A percentile compares a stretch with the other conserved stretches of the same genome.
Evolutionary conservation across 2,888 invertebrate genomes (phyloP).

Genomic region (Oligia latruncula): DNA sequence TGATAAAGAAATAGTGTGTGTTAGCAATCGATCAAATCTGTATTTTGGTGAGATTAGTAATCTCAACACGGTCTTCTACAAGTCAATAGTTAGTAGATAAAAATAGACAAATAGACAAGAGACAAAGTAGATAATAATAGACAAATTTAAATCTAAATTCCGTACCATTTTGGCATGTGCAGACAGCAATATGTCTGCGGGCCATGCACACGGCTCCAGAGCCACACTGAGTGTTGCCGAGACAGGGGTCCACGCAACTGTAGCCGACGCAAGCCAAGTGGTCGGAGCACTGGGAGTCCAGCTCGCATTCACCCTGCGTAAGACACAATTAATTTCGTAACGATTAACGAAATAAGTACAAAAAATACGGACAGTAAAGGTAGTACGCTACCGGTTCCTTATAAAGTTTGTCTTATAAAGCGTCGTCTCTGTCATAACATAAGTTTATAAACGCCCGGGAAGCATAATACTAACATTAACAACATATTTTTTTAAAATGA

Average conservation of each 20-base stretch:
- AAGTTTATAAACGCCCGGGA: background rate
- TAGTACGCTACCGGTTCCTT: background rate
- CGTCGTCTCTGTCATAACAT: background rate
- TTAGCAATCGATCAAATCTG: background rate
- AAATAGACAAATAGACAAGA: background rate
- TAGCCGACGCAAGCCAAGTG: constrained; percentile 94
- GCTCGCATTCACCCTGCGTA: constrained; percentile 93
- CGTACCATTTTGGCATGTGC: constrained; percentile 93
- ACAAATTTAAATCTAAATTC: background rate
- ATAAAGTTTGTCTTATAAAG: background rate
- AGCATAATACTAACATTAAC: background rate
- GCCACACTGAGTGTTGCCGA: constrained; percentile 93
- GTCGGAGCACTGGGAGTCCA: constrained; percentile 94
- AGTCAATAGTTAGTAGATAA: background rate
- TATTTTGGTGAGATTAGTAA: background rate
- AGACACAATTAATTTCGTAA: constrained; percentile 6
- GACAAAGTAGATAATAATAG: too few species aligned
- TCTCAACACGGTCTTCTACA: background rate
- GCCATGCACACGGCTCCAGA: constrained; percentile 94
- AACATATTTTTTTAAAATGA: background rate
- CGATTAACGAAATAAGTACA: background rate
- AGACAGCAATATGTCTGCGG: constrained; percentile 94
- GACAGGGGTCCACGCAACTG: constrained; percentile 93
- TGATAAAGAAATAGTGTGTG: constrained; percentile 56
- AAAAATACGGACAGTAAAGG: background rate